Evolutionary conservation across 2,888 invertebrate genomes (phyloP).

Genomic region (Caenorhabditis sp.): DNA sequence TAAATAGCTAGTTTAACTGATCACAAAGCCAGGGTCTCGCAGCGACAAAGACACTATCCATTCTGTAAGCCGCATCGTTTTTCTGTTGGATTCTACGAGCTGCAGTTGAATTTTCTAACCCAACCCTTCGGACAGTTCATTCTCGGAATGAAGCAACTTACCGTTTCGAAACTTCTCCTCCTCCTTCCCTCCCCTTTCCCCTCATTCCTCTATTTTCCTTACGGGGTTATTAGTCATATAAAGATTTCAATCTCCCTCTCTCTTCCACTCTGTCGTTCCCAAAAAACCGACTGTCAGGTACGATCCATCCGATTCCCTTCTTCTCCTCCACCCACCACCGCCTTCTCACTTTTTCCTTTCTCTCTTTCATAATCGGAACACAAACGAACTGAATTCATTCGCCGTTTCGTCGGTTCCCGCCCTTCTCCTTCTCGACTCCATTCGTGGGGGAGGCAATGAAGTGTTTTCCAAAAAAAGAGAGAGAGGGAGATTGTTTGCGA

Average conservation of each 20-base stretch:
- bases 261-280: slow-evolving; percentile 14
- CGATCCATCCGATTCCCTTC: slow-evolving; percentile 16
- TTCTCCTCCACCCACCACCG: not conserved
- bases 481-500: slow-evolving; percentile 49
- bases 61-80: no score
- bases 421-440: slow-evolving; percentile 40
- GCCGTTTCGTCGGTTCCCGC: no score
- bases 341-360: slow-evolving; percentile 2
- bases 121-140: no score
- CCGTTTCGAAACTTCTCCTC: slow-evolving; percentile 27
- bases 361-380: slow-evolving; percentile 40
- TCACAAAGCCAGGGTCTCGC: no score
- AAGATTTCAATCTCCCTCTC: slow-evolving; percentile 47
- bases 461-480: slow-evolving; percentile 31
- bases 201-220: not conserved
- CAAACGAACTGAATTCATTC: no score
- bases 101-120: no score
- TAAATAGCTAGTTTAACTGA: no score
- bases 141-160: no score
- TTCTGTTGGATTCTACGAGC: no score
- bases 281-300: slow-evolving; percentile 51
- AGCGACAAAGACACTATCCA: no score
- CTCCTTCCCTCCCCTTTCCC: not conserved
- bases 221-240: slow-evolving; percentile 51
- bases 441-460: slow-evolving; percentile 29